Base-by-base conservation (phyloP, 2,797 vertebrate species). In the Dromococcyx pavoninus region DNA sequence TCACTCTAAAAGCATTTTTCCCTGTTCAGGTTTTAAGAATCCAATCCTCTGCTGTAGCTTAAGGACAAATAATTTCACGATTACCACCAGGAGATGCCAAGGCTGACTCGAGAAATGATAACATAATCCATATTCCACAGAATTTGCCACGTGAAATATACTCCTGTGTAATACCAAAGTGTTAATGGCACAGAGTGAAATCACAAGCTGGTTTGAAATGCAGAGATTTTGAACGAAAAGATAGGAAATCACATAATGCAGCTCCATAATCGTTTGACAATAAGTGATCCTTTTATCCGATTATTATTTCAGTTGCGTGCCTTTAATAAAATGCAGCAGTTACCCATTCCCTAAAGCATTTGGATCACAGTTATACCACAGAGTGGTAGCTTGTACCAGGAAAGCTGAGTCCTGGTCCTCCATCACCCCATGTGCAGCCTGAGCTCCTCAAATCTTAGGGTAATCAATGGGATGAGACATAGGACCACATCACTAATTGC, bases 1-100 rank as follows among this genome's bases (percentile, higher is more conserved):
- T 97, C 94, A 97, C 95, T 86, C 95, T 97, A 95, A 98, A 98
- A 98, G 96, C 97, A 97, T 97, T 98, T 96, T 96, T 96, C 87
- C 75, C 79, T 92, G 86, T 93, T 95, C 81, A 67, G 86, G 91
- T 91, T 97, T 96, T 96, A 97, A 97, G 96, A 97, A 96, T 87
- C 72, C 97, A 98, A 98, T 98, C 96, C 95, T 71, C 94, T 96
- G 86, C 92, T 95, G 95, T 88, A 97, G 97, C 95, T 98, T 97
- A 98, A 95, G 96, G 94, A 97, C 92, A 97, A 94, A 92, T 83
- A 94, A 96, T 96, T 97, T 96, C 92, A 96, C 86, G 88, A 97
- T 97, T 97, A 97, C 86, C 86, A 97, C 66, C 79, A 89, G 85
- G 75, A 92, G 67, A 94, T 94, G 67, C 72, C 84, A 87, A 94